Evolutionary conservation across 2,888 invertebrate genomes (phyloP), one percentile per base, ranked within the genome.

Genomic region (Metacarcinus magister): DNA sequence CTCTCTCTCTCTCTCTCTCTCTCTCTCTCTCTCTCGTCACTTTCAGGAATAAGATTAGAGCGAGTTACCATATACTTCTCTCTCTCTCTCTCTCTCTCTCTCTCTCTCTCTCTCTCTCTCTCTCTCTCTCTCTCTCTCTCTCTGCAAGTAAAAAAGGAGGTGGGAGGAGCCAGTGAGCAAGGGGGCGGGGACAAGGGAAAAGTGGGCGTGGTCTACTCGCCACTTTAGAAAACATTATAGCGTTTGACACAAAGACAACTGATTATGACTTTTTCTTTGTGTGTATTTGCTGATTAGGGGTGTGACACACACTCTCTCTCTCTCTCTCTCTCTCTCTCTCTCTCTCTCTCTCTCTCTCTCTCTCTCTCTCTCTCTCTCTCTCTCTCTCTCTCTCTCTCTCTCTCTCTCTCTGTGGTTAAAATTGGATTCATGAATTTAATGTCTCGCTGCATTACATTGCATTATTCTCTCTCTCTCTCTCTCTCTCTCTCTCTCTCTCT

Each of bases 51-150:
- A 32, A 19, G 28, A 90, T 5, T 2, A 32, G 90, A 32, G 3
- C 3, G 23, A 90, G 90, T 19, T 28, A 90, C 19, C 23, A 32
- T 4, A 28, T 90, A 32, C 2, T 10, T 43, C 23, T 16, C 92
- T 44, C 28, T 87, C 87, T 91, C 91, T 91, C 91, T 39, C 91
- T 91, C 91, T 91, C 91, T 91, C 91, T 91, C 91, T 91, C 91
- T 91, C 91, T 91, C 91, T 91, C 91, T 91, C 91, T 91, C 91
- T 91, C 91, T 91, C 91, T 91, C 91, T 91, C 91, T 91, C 91
- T 91, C 92, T 92, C 92, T 92, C 92, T 48, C 92, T 92, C 92
- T 48, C 54, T 92, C 54, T 48, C 92, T 48, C 54, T 92, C 92
- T 48, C 92, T 87, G 0, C 2, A 16, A n/a, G 39, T 0, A 1